phyloP scores from a whole-genome alignment of 2,113 vertebrate species.

The Mola mola region DNA sequence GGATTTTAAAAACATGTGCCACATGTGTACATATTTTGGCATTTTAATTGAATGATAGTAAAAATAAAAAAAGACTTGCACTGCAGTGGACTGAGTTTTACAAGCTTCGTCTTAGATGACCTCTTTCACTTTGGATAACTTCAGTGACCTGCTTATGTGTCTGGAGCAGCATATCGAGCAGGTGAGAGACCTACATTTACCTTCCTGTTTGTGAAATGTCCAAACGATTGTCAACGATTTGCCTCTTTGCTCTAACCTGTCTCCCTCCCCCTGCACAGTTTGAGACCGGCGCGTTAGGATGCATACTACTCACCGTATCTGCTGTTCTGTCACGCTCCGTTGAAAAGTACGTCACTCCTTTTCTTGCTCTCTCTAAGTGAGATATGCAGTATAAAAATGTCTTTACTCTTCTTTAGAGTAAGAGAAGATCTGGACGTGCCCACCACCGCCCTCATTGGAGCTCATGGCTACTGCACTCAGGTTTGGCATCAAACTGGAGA shows the following conservation, averaged over 20 bases:
- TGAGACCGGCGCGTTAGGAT: conserved; percentile 87
- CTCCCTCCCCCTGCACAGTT: conserved; percentile 80
- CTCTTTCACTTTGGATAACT: conserved; percentile 78
- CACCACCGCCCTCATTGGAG: conserved; percentile 88
- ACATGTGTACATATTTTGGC: too few relatives aligned
- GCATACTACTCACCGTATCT: conserved; percentile 89
- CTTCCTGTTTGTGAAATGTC: background rate
- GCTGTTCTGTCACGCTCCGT: conserved; percentile 90
- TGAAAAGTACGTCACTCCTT: conserved; percentile 81
- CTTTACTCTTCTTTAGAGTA: conserved; percentile 78
- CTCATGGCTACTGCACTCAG: conserved; percentile 96
- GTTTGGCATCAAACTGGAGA: conserved; percentile 64
- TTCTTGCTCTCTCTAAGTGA: background rate
- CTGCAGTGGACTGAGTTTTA: too few relatives aligned
- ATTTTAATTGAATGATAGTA: too few relatives aligned
- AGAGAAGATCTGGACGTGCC: conserved; percentile 91
- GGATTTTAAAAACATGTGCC: too few relatives aligned
- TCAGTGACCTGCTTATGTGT: conserved; percentile 84
- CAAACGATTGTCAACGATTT: background rate
- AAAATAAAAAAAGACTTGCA: too few relatives aligned
- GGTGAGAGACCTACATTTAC: conserved; percentile 71
- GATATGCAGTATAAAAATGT: background rate
- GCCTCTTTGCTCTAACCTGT: background rate
- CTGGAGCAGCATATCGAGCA: conserved; percentile 88
- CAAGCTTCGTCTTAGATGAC: conserved; percentile 78